These are phyloP conservation scores for Archips crataeganus DNA, from an alignment of 2,888 invertebrate species.

Conservation along the genomic window DNA sequence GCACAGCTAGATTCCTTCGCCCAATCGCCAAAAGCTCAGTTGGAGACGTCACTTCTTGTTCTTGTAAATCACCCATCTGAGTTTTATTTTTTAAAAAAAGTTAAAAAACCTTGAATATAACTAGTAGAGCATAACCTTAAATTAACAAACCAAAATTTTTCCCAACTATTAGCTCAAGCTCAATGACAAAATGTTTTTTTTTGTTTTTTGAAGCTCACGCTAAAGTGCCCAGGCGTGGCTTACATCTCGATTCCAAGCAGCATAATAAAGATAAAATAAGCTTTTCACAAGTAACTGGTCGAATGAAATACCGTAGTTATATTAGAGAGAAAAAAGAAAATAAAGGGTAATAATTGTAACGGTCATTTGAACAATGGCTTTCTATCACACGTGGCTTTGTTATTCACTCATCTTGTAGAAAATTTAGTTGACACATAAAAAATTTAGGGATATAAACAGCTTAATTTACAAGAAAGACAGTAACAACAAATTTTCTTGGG, in stretches of 20 bases:
- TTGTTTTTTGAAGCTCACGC: too few species aligned
- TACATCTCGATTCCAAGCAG: neutral
- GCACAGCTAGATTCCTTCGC: slow-evolving; percentile 91
- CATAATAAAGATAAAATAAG: neutral
- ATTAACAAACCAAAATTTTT: too few species aligned
- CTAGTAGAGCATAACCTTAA: too few species aligned
- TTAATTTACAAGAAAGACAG: neutral
- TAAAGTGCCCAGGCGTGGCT: neutral
- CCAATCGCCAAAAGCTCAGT: slow-evolving; percentile 89
- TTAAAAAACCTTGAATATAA: neutral
- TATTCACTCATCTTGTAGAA: neutral
- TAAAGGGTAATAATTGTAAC: slow-evolving; percentile 30
- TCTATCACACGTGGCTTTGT: slow-evolving; percentile 34
- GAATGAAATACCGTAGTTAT: neutral
- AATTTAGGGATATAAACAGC: neutral
- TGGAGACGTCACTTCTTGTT: slow-evolving; percentile 76
- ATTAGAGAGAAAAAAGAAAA: neutral
- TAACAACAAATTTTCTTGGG: neutral
- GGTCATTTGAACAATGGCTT: slow-evolving; percentile 34
- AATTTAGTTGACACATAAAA: too few species aligned
- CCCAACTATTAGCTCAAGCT: too few species aligned
- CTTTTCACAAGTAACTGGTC: neutral
- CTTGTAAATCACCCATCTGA: slow-evolving; percentile 87
- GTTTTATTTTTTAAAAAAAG: neutral
- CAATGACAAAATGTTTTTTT: too few species aligned